Conservation (phyloP, 2,797 vertebrate species). For the Apodemus agrarius region DNA sequence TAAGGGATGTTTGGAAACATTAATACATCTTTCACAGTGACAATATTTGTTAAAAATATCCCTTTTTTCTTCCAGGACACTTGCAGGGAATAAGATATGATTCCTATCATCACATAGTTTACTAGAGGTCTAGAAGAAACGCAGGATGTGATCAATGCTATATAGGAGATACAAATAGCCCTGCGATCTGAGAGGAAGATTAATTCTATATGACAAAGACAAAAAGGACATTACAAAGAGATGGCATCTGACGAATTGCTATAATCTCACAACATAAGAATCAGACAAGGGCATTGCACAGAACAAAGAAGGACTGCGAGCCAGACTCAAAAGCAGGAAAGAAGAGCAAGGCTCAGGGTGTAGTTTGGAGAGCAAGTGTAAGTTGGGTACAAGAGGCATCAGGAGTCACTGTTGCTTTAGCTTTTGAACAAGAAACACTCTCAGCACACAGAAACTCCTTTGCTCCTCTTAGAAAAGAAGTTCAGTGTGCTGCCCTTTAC, state of each 20-base stretch:
- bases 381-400: background rate
- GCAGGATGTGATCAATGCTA: constrained; percentile 39
- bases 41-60: constrained; percentile 50
- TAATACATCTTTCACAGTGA: constrained; percentile 49
- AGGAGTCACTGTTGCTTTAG: background rate
- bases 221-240: constrained; percentile 38
- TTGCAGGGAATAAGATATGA: constrained; percentile 54
- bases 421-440: background rate
- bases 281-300: background rate
- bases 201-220: constrained; percentile 51
- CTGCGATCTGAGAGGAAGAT: constrained; percentile 33
- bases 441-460: background rate
- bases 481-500: background rate
- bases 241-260: constrained; percentile 42
- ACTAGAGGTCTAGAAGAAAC: constrained; percentile 25
- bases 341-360: background rate
- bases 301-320: background rate
- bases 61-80: background rate
- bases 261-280: background rate
- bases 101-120: constrained; percentile 29
- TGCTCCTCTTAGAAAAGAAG: background rate
- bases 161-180: background rate
- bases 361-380: background rate
- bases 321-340: background rate
- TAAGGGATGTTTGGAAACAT: constrained; percentile 36